Conservation (phyloP, 2,888 invertebrate species). For the Caprella mutica region DNA sequence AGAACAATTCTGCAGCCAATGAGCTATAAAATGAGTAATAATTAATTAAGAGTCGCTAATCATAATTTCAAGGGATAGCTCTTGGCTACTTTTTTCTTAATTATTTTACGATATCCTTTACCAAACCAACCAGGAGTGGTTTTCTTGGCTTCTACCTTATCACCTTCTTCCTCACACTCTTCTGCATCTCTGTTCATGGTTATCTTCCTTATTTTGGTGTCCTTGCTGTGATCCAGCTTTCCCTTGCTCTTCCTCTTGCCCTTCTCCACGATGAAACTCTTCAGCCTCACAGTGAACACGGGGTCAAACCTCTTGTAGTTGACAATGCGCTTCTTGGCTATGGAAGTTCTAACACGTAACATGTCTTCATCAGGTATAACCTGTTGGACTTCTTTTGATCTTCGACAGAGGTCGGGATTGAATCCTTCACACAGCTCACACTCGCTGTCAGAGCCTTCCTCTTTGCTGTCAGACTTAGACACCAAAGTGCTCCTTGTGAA, state of each 20-base stretch:
- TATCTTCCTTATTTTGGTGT: conserved; percentile 6
- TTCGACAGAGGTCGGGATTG: conserved; percentile 23
- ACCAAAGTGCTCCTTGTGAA: neutral
- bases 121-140: conserved; percentile 27
- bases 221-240: neutral
- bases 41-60: too few species aligned
- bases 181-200: neutral
- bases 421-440: conserved; percentile 12
- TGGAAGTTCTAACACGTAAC: conserved; percentile 21
- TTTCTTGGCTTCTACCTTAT: conserved; percentile 19
- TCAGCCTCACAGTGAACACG: conserved; percentile 20
- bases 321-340: conserved; percentile 15
- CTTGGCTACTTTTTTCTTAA: conserved; percentile 6
- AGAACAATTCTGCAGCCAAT: too few species aligned
- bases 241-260: conserved; percentile 2
- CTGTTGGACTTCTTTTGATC: conserved; percentile 1
- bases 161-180: conserved; percentile 16
- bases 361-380: conserved; percentile 20
- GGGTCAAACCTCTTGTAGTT: conserved; percentile 28
- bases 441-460: neutral
- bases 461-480: neutral
- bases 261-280: conserved; percentile 22
- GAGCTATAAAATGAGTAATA: too few species aligned
- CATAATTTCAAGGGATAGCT: conserved; percentile 8
- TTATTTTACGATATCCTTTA: conserved; percentile 27